Evolutionary conservation across 2,888 invertebrate genomes (phyloP).

Genomic region (Leptopterna dolabrata): DNA sequence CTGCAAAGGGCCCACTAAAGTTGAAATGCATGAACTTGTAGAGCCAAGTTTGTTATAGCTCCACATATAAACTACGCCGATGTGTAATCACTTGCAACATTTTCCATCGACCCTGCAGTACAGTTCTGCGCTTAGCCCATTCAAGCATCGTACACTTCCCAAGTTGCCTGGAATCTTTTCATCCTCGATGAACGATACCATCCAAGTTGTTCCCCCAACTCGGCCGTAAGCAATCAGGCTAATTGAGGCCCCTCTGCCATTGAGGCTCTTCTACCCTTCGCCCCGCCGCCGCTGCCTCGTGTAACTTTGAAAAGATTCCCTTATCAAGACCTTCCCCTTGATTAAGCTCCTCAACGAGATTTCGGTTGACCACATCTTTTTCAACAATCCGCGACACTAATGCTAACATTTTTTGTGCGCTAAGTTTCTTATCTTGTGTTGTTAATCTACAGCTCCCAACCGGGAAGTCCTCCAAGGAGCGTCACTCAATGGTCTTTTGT

Average conservation of each 20-base stretch:
- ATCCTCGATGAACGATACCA: conserved; percentile 3
- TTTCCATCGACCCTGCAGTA: not conserved
- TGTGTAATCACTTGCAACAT: not conserved
- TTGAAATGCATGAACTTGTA: too few relatives aligned
- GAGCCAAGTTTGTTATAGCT: too few relatives aligned
- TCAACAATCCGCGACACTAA: not conserved
- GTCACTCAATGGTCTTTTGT: too few relatives aligned
- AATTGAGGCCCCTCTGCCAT: not conserved
- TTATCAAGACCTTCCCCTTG: not conserved
- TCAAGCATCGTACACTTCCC: not conserved
- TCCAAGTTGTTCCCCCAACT: conserved; percentile 3
- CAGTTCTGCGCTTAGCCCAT: not conserved
- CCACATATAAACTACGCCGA: not conserved
- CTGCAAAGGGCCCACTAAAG: too few relatives aligned
- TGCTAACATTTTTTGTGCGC: not conserved
- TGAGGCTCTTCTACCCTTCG: not conserved
- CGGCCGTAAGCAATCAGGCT: not conserved
- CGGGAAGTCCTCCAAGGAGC: too few relatives aligned
- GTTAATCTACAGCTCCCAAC: too few relatives aligned
- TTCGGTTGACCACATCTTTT: conserved; percentile 7
- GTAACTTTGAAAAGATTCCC: not conserved
- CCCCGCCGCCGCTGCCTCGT: not conserved
- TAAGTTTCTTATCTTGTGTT: too few relatives aligned
- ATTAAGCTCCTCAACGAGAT: not conserved
- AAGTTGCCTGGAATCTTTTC: not conserved